These are phyloP conservation scores for Eunapius fragilis DNA, from an alignment of 37 sponge, comb jelly and placozoan genomes.

Conservation along the genomic window DNA sequence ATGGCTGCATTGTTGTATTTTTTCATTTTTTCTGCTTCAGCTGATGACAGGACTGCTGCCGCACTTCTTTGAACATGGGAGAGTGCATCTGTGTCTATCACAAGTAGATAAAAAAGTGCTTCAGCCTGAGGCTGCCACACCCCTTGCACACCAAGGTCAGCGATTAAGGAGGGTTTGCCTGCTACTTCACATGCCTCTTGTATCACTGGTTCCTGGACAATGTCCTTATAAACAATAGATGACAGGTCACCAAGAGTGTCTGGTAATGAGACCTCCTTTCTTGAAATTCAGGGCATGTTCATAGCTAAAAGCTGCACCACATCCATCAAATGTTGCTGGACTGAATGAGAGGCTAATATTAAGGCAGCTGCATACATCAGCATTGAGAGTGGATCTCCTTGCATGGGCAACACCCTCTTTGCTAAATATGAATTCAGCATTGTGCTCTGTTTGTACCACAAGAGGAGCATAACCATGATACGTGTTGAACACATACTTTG, in stretches of 20 bases:
- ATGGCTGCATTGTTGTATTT: constrained; percentile 13
- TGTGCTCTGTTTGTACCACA: neutral
- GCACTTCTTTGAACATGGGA: constrained; percentile 1
- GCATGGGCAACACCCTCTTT: constrained; percentile 44
- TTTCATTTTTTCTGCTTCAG: constrained; percentile 27
- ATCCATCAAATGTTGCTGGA: constrained; percentile 30
- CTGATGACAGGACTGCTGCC: constrained; percentile 14
- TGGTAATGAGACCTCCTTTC: constrained; percentile 40
- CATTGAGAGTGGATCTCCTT: constrained; percentile 42
- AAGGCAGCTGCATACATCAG: constrained; percentile 29
- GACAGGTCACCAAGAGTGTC: constrained; percentile 49
- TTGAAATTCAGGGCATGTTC: constrained; percentile 41
- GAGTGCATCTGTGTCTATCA: constrained; percentile 47
- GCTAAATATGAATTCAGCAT: constrained; percentile 21
- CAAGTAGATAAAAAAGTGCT: constrained; percentile 57
- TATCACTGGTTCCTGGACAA: constrained; percentile 36
- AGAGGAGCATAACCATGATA: constrained; percentile 34
- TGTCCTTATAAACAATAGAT: constrained; percentile 28
- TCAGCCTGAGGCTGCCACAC: constrained; percentile 51
- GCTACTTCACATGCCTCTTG: constrained; percentile 18
- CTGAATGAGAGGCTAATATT: constrained; percentile 14
- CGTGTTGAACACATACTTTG: constrained; percentile 35
- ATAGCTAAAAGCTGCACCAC: constrained; percentile 14
- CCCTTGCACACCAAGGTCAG: constrained; percentile 49
- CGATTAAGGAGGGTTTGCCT: constrained; percentile 22